These are phyloP conservation scores for Gymnoscelis rufifasciata DNA, from an alignment of 2,888 invertebrate genomes.

Conservation along the genomic window DNA sequence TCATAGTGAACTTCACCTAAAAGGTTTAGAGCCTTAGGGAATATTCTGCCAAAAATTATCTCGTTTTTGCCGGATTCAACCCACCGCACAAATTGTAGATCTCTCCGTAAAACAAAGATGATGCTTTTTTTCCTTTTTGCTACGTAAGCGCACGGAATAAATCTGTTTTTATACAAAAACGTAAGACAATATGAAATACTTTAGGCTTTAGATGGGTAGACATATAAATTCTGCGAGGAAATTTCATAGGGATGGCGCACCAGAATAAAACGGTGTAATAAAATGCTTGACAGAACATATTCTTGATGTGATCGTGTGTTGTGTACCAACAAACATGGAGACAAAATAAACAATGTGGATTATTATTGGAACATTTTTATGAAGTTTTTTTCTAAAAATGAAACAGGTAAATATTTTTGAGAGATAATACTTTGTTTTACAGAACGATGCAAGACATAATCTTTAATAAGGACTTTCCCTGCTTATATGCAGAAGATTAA, in stretches of 20 bases:
- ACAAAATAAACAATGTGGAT: too few species aligned
- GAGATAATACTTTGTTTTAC: too few species aligned
- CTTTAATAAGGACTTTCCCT: too few species aligned
- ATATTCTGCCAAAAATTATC: slow-evolving; percentile 4
- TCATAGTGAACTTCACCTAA: slow-evolving; percentile 2
- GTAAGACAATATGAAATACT: slow-evolving; percentile 1
- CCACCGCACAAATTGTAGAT: slow-evolving; percentile 1
- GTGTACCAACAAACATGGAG: too few species aligned
- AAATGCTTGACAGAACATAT: too few species aligned
- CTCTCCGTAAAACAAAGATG: slow-evolving; percentile 4
- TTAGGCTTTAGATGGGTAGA: background rate
- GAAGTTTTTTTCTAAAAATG: too few species aligned
- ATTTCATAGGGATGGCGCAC: background rate
- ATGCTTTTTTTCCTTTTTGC: slow-evolving; percentile 3
- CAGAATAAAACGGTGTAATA: background rate
- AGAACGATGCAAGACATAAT: too few species aligned
- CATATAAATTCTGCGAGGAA: background rate
- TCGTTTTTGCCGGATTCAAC: slow-evolving; percentile 4
- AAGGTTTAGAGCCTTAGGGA: slow-evolving; percentile 4
- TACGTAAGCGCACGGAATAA: background rate
- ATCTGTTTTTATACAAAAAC: slow-evolving; percentile 1
- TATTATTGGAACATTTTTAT: too few species aligned
- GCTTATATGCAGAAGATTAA: too few species aligned
- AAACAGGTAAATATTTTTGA: too few species aligned
- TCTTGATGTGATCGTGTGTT: too few species aligned